Percentiles rank a stretch among this genome's conserved stretches.
Conservation (phyloP, 2,113 vertebrate genomes). For the Trematocara variabile region DNA sequence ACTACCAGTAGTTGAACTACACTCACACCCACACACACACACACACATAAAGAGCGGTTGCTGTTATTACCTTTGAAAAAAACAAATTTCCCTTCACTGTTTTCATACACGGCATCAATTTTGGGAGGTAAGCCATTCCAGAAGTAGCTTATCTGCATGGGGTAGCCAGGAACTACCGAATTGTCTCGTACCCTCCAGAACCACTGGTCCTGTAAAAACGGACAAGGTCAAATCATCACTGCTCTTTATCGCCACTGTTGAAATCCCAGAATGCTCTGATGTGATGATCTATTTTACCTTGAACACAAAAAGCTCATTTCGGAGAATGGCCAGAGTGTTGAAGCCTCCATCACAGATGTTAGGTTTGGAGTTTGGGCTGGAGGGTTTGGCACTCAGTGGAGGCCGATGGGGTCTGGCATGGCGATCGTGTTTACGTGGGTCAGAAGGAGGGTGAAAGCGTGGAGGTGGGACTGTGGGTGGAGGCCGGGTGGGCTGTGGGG, state of each 20-base stretch:
- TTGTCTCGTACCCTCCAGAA: constrained; percentile 98
- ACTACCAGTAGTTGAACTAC: background rate
- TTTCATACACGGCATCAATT: constrained; percentile 98
- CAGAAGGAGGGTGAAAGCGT: constrained; percentile 85
- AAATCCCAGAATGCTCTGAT: background rate
- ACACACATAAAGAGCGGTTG: background rate
- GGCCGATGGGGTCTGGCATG: constrained; percentile 87
- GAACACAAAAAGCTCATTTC: constrained; percentile 97
- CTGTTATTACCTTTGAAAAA: constrained; percentile 92
- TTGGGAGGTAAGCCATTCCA: constrained; percentile 94
- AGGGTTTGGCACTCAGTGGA: constrained; percentile 87
- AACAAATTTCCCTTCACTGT: constrained; percentile 97
- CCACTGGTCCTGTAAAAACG: constrained; percentile 87
- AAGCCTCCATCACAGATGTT: constrained; percentile 99
- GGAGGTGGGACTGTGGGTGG: constrained; percentile 92
- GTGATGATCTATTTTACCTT: constrained; percentile 79
- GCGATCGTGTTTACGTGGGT: constrained; percentile 89
- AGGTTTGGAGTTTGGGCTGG: constrained; percentile 91
- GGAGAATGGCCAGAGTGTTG: constrained; percentile 95
- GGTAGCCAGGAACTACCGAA: constrained; percentile 95
- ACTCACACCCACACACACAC: background rate
- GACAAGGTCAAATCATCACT: background rate
- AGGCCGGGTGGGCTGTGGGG: constrained; percentile 89
- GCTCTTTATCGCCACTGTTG: background rate
- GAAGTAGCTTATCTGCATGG: constrained; percentile 98